These are phyloP conservation scores for Aotus griseimembra DNA, from an alignment of 2,797 vertebrate genomes.

Conservation along the genomic window DNA sequence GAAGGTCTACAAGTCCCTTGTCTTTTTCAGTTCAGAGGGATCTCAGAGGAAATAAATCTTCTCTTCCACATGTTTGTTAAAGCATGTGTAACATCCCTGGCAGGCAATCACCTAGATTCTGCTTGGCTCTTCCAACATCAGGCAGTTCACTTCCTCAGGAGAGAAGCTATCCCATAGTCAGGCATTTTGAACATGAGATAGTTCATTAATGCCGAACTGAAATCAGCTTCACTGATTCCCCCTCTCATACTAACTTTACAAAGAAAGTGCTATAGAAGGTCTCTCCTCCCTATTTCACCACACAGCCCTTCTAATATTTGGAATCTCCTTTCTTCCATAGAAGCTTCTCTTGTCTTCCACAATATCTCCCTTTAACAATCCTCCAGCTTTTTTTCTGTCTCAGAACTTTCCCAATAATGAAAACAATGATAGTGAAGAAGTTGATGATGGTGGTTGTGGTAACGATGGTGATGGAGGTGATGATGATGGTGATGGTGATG, in stretches of 20 bases:
- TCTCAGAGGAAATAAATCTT: background rate
- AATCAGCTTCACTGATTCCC: background rate
- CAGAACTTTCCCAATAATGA: background rate
- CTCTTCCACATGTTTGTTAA: background rate
- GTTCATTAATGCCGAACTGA: background rate
- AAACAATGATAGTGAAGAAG: background rate
- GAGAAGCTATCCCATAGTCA: background rate
- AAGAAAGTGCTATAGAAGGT: background rate
- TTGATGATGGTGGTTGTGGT: too few relatives aligned
- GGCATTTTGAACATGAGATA: background rate
- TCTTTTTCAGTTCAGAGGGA: background rate
- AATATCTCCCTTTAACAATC: background rate
- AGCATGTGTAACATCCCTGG: background rate
- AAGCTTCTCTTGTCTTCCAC: background rate
- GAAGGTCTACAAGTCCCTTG: background rate
- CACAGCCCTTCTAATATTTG: background rate
- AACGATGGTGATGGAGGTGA: too few relatives aligned
- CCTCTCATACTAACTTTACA: background rate
- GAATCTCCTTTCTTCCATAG: background rate
- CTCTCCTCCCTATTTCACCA: background rate
- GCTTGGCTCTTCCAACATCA: background rate
- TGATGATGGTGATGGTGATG: background rate
- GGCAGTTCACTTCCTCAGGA: background rate
- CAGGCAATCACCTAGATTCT: background rate
- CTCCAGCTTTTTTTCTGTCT: background rate